Evolutionary conservation across 2,888 invertebrate species (phyloP).

Genomic region (Eristalis pertinax): DNA sequence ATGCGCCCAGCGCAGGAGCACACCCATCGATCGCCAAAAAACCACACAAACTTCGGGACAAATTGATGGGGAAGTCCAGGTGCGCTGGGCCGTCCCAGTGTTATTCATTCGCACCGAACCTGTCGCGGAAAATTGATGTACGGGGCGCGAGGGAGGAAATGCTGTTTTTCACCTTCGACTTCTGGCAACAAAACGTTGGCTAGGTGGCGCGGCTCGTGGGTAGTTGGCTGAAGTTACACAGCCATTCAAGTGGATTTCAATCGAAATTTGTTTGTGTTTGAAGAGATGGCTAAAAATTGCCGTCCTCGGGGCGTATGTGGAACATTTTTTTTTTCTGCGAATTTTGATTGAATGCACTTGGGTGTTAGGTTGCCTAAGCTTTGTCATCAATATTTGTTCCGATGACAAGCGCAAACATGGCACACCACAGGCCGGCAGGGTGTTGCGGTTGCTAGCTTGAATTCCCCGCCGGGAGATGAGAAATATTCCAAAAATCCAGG

Average conservation of each 20-base stretch:
- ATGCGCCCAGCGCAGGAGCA: too few relatives aligned
- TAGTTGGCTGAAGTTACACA: background rate
- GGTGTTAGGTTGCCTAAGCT: background rate
- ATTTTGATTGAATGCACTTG: conserved; percentile 22
- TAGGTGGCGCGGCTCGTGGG: background rate
- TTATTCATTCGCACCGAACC: background rate
- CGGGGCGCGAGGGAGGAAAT: background rate
- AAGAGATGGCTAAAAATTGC: background rate
- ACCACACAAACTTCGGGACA: background rate
- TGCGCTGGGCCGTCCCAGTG: background rate
- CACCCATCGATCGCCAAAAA: background rate
- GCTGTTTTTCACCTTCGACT: background rate
- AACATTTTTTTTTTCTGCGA: background rate
- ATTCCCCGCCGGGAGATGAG: too few relatives aligned
- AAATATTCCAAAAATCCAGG: background rate
- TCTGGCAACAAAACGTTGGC: background rate
- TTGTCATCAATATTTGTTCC: background rate
- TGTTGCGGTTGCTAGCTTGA: background rate
- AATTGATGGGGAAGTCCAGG: background rate
- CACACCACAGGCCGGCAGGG: background rate
- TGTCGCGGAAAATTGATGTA: conserved; percentile 9
- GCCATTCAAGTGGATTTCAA: background rate
- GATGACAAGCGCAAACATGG: background rate
- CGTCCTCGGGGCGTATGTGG: conserved; percentile 6
- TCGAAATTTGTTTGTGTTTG: background rate